These are phyloP conservation scores for Heliangelus exortis DNA, from an alignment of 2,797 vertebrate genomes.

Conservation along the genomic window DNA sequence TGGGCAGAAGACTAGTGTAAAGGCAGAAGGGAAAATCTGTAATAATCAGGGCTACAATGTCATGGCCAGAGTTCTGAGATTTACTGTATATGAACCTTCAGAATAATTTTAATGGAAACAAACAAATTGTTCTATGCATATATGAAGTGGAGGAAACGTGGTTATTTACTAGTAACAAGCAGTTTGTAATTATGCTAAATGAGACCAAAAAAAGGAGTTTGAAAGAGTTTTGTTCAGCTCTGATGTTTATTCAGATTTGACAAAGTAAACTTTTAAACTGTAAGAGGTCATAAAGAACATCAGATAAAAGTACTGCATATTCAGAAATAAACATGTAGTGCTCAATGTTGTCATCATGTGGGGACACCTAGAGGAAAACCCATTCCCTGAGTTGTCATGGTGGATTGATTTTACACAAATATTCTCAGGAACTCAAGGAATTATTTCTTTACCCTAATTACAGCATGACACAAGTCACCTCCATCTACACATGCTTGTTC, in stretches of 20 bases:
- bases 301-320: neutral
- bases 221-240: neutral
- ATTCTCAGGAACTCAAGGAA: neutral
- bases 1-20: neutral
- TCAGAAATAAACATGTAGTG: neutral
- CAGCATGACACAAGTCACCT: neutral
- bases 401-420: neutral
- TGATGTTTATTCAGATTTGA: neutral
- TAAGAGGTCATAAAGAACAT: neutral
- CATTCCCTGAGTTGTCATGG: neutral
- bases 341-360: rapidly evolving
- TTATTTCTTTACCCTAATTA: neutral
- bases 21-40: neutral
- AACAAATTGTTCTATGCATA: neutral
- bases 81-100: neutral
- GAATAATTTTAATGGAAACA: neutral
- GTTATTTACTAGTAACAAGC: neutral
- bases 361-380: neutral
- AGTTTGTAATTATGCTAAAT: neutral
- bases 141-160: neutral
- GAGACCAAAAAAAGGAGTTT: neutral
- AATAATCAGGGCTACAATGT: neutral
- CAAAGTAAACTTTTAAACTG: neutral
- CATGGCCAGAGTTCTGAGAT: neutral
- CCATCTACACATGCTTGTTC: neutral